Base-by-base conservation (phyloP, 2,113 vertebrate species). In the Malurus elegans region DNA sequence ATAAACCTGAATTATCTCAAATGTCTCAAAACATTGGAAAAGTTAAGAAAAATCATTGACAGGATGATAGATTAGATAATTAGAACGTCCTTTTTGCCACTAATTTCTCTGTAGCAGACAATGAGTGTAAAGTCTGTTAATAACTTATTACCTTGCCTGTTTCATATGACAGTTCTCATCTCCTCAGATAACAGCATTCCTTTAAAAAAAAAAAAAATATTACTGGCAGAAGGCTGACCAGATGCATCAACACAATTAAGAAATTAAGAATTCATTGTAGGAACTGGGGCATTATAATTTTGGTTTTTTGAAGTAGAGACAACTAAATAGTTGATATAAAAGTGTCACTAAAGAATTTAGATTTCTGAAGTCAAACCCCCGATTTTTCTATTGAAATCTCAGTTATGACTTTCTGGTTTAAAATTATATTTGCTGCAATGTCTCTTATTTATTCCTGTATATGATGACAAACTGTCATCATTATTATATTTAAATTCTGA, bases 31-130 rank as follows among this genome's bases (percentile, higher is more conserved):
- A 93, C 64, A 90, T 28, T 86, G n/a, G 42, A 79, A 72, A 93
- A 92, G 19, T 72, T 93, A 69, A 81, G 29, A 69, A 79, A 66
- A 84, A 85, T 61, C 48, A 85, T 45, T 82, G 61, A 42, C 61
- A 93, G 87, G 26, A 92, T 94, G 90, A 91, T 42, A 75, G 81
- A 94, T 82, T 88, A 92, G 81, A 79, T 95, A 95, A 93, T 88
- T 93, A 90, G 83, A 91, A 95, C 36, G 8, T 90, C 57, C 40
- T 78, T 78, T 84, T 62, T 81, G 45, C 88, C 51, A 81, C 64
- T 81, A 84, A 91, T 80, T 94, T 88, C 66, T 90, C 18, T 66
- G 53, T 51, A 61, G 42, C 34, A 92, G 75, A 88, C n/a, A 65
- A 79, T 40, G 29, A 70, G 23, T 70, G 50, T 61, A 88, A 91